phyloP scores from a whole-genome alignment of 2,797 vertebrate genomes.

The Vespertilio murinus region DNA sequence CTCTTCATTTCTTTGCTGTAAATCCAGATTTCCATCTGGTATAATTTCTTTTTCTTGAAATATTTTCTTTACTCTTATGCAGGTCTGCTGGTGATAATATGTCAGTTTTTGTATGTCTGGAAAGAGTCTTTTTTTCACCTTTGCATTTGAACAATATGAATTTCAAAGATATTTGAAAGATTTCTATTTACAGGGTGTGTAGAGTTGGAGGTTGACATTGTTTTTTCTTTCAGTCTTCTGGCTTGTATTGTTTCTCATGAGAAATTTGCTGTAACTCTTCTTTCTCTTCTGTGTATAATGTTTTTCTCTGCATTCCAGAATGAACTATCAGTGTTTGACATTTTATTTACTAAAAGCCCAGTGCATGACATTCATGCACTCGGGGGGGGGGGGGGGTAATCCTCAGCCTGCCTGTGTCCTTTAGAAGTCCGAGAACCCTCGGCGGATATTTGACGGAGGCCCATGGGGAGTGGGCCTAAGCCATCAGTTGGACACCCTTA shows the following conservation, averaged over 20 bases:
- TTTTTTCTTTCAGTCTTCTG: not conserved
- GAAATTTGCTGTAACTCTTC: not conserved
- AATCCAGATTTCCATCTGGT: not conserved
- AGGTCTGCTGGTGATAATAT: not conserved
- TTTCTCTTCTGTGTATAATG: not conserved
- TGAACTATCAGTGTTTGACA: not conserved
- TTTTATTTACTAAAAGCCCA: not conserved
- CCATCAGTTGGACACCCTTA: too few relatives aligned
- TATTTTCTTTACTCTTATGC: not conserved
- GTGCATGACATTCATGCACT: too few relatives aligned
- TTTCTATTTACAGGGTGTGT: not conserved
- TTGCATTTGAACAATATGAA: not conserved
- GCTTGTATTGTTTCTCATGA: not conserved
- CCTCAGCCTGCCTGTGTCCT: too few relatives aligned
- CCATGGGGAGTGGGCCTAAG: too few relatives aligned
- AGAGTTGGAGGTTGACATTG: not conserved
- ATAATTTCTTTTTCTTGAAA: not conserved
- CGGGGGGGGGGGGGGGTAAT: too few relatives aligned
- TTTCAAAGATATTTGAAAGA: not conserved
- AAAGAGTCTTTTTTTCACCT: not conserved
- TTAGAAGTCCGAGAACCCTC: too few relatives aligned
- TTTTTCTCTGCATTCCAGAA: slow-evolving; percentile 13
- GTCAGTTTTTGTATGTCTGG: not conserved
- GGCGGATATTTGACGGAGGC: too few relatives aligned
- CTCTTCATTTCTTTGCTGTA: not conserved